A percentile compares a stretch with the other conserved stretches of the same genome.
Conservation (phyloP, 1,140 invertebrate genomes). For the Meloidogyne hapla region DNA sequence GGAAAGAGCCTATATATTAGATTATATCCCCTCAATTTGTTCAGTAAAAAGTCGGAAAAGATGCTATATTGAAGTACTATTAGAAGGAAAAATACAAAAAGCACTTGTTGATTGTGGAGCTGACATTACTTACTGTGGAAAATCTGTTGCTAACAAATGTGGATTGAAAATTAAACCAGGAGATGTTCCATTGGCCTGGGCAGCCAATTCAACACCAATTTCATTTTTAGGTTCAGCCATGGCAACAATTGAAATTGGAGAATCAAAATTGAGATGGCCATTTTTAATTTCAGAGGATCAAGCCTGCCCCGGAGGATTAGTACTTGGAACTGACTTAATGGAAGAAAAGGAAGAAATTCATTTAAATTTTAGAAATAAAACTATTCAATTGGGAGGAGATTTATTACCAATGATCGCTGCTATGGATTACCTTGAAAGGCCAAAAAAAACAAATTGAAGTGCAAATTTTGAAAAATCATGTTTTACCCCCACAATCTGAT, state of each 20-base stretch:
- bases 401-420: conserved; percentile 16
- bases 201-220: conserved; percentile 29
- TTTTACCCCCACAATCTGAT: conserved; percentile 22
- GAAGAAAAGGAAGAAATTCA: background rate
- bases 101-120: background rate
- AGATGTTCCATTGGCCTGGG: conserved; percentile 3
- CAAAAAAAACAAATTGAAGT: conserved; percentile 21
- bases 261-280: background rate
- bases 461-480: background rate
- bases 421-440: background rate
- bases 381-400: background rate
- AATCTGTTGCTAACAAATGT: background rate
- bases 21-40: background rate
- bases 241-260: conserved; percentile 18
- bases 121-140: background rate
- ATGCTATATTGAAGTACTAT: background rate
- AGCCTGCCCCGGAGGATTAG: conserved; percentile 13
- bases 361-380: conserved; percentile 4
- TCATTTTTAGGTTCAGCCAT: conserved; percentile 23
- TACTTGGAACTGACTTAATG: conserved; percentile 36
- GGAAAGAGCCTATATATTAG: background rate
- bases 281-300: conserved; percentile 30
- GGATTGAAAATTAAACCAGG: background rate
- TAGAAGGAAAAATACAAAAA: too few relatives aligned
- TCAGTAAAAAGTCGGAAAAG: background rate